These are phyloP conservation scores for Trogon melanurus DNA, from an alignment of 2,113 vertebrate species.

Conservation along the genomic window DNA sequence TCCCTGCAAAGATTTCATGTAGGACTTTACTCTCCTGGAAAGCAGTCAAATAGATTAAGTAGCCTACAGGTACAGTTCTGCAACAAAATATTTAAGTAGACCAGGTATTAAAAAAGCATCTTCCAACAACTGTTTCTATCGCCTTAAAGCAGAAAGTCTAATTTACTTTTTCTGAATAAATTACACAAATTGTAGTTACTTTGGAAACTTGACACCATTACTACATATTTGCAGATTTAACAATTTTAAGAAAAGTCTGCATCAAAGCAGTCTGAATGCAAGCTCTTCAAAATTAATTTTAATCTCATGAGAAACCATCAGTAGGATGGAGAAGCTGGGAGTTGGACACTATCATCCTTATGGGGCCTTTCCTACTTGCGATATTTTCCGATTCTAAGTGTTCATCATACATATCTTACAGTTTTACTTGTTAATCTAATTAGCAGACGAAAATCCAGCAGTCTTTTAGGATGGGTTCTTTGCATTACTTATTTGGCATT, in stretches of 20 bases:
- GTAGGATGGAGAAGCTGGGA: neutral
- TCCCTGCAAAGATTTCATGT: neutral
- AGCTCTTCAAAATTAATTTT: neutral
- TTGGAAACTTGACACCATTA: neutral
- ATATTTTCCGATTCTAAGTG: neutral
- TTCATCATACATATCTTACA: neutral
- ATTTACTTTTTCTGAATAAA: neutral
- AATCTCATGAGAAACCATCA: neutral
- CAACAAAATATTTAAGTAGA: neutral
- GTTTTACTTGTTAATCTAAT: neutral
- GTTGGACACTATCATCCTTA: neutral
- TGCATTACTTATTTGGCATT: neutral
- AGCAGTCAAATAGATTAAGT: neutral
- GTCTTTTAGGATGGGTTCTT: neutral
- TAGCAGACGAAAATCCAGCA: neutral
- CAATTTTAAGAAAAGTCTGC: neutral
- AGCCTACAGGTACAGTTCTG: neutral
- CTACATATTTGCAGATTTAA: neutral
- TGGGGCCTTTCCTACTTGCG: neutral
- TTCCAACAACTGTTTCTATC: neutral
- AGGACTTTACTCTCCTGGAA: neutral
- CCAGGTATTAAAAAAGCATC: neutral
- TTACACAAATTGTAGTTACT: neutral
- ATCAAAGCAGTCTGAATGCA: neutral
- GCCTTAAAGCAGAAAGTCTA: neutral